Evolutionary conservation across 2,113 vertebrate genomes (phyloP).

Genomic region (Nyctibius bracteatus): DNA sequence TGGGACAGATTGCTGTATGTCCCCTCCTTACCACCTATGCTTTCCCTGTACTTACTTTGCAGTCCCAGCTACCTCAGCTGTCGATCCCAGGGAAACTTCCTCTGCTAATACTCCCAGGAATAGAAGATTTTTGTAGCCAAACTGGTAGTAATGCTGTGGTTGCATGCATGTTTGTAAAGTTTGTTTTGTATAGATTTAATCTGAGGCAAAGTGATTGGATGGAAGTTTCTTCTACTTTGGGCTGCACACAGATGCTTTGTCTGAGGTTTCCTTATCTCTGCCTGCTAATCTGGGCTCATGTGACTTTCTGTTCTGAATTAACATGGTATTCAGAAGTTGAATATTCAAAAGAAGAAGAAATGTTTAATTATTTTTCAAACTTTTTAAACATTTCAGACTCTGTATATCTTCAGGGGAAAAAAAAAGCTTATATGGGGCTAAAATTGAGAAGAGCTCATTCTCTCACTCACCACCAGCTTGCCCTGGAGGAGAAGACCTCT

Average conservation of each 20-base stretch:
- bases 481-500: neutral
- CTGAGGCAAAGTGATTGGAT: neutral
- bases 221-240: neutral
- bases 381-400: neutral
- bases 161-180: conserved; percentile 2
- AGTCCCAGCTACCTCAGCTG: neutral
- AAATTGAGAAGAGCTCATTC: neutral
- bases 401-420: neutral
- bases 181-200: conserved; percentile 38
- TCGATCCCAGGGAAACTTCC: neutral
- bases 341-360: neutral
- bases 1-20: neutral
- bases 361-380: neutral
- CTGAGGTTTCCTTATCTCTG: neutral
- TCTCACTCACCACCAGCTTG: rapidly evolving
- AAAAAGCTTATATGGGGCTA: neutral
- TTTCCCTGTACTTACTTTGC: neutral
- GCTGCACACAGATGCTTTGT: neutral
- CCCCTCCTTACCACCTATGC: neutral
- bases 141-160: neutral
- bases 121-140: neutral
- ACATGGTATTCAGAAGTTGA: neutral
- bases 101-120: neutral
- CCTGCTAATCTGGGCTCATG: rapidly evolving
- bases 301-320: neutral